These are phyloP conservation scores for Atherinosoma microstoma DNA, from an alignment of 2,797 vertebrate species.

Conservation along the genomic window DNA sequence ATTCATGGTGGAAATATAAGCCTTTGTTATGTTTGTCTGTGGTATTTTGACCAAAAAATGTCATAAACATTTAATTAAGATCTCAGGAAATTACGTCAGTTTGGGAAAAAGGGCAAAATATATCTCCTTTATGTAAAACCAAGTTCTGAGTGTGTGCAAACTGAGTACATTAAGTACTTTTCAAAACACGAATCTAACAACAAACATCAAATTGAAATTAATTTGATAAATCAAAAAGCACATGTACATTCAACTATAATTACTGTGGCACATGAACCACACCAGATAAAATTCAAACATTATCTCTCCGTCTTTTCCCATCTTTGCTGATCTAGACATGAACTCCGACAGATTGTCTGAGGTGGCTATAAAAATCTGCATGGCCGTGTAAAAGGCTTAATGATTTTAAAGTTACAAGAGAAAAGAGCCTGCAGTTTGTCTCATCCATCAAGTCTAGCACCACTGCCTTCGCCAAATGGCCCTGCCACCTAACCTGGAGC, in stretches of 20 bases:
- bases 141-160: too few species aligned
- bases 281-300: conserved; percentile 29
- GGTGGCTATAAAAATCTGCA: conserved; percentile 81
- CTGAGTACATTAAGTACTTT: too few species aligned
- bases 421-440: conserved; percentile 77
- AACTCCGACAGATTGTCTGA: conserved; percentile 62
- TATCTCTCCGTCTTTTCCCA: conserved; percentile 16
- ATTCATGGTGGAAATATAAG: background rate
- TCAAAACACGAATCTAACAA: background rate
- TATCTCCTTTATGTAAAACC: background rate
- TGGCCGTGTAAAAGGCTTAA: conserved; percentile 84
- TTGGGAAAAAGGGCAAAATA: background rate
- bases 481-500: conserved; percentile 77
- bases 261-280: background rate
- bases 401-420: conserved; percentile 87
- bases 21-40: background rate
- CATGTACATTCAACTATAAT: background rate
- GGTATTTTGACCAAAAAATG: too few species aligned
- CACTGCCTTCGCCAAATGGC: conserved; percentile 75
- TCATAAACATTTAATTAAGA: too few species aligned
- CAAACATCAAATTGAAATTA: background rate
- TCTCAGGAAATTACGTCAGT: too few species aligned
- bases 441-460: conserved; percentile 85
- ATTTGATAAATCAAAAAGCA: background rate
- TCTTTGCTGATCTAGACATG: conserved; percentile 52